phyloP scores from a whole-genome alignment of 2,888 invertebrate genomes.

The Lasioglossum morio region DNA sequence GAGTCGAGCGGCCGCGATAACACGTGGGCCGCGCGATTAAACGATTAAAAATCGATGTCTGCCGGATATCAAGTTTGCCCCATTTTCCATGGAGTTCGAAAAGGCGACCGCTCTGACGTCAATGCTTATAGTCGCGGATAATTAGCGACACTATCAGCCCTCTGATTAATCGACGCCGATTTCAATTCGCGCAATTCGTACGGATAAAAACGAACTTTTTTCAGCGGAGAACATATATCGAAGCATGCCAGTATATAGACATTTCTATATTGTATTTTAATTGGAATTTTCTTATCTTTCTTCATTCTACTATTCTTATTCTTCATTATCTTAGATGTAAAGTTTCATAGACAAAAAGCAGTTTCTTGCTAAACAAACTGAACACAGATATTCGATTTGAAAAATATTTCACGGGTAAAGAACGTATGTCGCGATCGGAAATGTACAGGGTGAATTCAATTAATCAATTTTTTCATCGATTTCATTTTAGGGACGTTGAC shows the following conservation, averaged over 20 bases:
- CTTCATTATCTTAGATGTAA: not conserved
- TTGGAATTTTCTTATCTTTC: not conserved
- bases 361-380: not conserved
- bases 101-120: conserved; percentile 9
- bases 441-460: not conserved
- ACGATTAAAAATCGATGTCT: conserved; percentile 51
- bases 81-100: conserved; percentile 34
- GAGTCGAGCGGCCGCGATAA: conserved; percentile 25
- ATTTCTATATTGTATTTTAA: not conserved
- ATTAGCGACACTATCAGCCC: conserved; percentile 44
- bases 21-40: conserved; percentile 47
- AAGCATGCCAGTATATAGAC: not conserved
- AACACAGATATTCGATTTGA: not conserved
- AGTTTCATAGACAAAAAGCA: not conserved
- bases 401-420: not conserved
- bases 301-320: not conserved
- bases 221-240: not conserved
- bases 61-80: conserved; percentile 42
- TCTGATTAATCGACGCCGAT: conserved; percentile 17
- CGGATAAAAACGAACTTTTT: not conserved
- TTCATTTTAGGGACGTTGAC: not conserved
- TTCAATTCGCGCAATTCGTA: conserved; percentile 3
- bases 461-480: not conserved
- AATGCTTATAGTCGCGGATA: conserved; percentile 22
- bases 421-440: not conserved